Percentiles rank a stretch among this genome's conserved stretches.
These are phyloP conservation scores for Protobothrops flavoviridis DNA, from an alignment of 2,113 vertebrate genomes.

Conservation along the genomic window DNA sequence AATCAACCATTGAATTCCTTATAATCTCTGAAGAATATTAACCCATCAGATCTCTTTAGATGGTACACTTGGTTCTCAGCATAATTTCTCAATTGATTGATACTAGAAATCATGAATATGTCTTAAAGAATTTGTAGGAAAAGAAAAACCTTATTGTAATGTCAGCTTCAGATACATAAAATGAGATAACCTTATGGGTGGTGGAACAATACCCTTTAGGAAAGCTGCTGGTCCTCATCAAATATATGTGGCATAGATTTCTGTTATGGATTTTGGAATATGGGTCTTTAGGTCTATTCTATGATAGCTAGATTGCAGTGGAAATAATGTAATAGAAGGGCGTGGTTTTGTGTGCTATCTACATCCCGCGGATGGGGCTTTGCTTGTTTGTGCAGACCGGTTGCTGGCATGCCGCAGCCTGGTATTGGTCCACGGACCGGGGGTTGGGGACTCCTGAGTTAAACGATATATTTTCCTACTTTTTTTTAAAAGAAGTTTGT, in stretches of 20 bases:
- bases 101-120: neutral
- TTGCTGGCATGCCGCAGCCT: no score
- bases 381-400: no score
- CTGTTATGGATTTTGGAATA: neutral
- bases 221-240: neutral
- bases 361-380: no score
- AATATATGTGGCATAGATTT: neutral
- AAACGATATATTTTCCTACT: neutral
- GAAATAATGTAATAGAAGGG: neutral
- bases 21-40: neutral
- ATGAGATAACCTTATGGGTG: neutral
- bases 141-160: neutral
- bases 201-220: neutral
- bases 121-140: neutral
- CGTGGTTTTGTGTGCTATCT: no score
- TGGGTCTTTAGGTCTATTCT: neutral
- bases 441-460: no score
- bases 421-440: no score
- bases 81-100: neutral
- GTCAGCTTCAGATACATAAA: neutral
- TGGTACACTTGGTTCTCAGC: neutral
- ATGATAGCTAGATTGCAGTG: neutral
- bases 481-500: neutral
- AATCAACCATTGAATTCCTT: neutral
- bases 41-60: neutral